Base-by-base conservation (phyloP, 2,888 invertebrate genomes). In the Trichacis sp. region DNA sequence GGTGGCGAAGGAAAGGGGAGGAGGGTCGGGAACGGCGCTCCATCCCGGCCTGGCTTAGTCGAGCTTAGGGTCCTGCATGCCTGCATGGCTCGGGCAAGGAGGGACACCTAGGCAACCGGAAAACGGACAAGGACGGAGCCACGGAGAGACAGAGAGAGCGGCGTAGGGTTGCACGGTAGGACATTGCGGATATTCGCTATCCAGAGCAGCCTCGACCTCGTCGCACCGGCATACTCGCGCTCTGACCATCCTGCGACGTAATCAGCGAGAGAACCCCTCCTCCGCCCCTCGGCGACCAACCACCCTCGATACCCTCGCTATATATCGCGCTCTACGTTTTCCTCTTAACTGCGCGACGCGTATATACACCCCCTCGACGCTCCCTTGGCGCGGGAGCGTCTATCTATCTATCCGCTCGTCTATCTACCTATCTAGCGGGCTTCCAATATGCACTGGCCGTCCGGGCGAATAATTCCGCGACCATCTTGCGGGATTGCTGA, bases 201-300 rank as follows among this genome's bases (percentile, higher is more conserved):
- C 78, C 74, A 72, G 73, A 76, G 75, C 74, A 77, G 73, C 74
- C 72, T 64, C 75, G 64, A 74, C 71, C 76, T 75, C 75, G 75
- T 72, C 73, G 73, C 68, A 54, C 62, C 60, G 65, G 59, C 66
- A 65, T 87, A 87, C 86, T 86, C 70, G 68, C 70, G 69, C 72
- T 76, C 77, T 78, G 80, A 78, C 82, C 79, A 81, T 80, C 77
- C 80, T 79, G 83, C 83, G 83, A 83, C 83, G 82, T 83, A 83
- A 83, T 83, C 83, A 83, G 82, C 81, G 81, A 82, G 82, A 83
- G 83, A 79, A 81, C 79, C 76, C 79, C 79, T 24, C 74, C 68
- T 52, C 70, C 71, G 56, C 63, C 65, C 74, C 55, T 48, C 71
- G 17, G 47, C 14, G 58, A 54, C 64, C 63, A 33, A 49, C 42